Base-by-base conservation (phyloP, 2,113 vertebrate species). In the Oenanthe melanoleuca region DNA sequence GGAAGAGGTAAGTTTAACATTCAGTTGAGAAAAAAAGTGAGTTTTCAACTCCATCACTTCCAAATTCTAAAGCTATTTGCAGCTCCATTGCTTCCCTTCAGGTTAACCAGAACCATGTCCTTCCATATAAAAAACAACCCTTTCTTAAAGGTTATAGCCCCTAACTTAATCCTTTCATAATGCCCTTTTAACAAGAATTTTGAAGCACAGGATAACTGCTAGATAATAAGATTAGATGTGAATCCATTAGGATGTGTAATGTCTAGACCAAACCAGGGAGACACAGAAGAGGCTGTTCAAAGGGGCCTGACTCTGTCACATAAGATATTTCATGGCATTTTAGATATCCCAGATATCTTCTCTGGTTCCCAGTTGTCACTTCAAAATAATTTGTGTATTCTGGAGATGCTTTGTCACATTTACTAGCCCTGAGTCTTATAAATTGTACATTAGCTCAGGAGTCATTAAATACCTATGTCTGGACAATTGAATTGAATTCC, bases 131-230 rank as follows among this genome's bases (percentile, higher is more conserved):
- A 86, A 81, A 86, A 29, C 56, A 91, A 81, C 70, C 24, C n/a
- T 56, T 73, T 73, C 79, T 93, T 94, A 92, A 79, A 86, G 55
- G 44, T 85, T 91, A 69, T 56, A 70, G 21, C 28, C 45, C 45
- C 56, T 70, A 70, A 79, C 53, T 79, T 84, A 94, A 96, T 78
- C 50, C 45, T 92, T 81, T 91, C 80, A 86, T 88, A 96, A 88
- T 86, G 45, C 21, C 45, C 55, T 94, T 92, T 88, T 83, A 90
- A 69, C 45, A 80, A 86, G 66, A 88, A 88, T 65, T 91, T 88
- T 79, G 66, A 72, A 60, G 45, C 50, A 42, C 60, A 52, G 38
- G 80, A 66, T 85, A 88, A 79, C 56, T 49, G 80, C 42, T 79
- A 88, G 75, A 42, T 86, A 93, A 85, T 66, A 61, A 61, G 75